These are phyloP conservation scores for Popillia japonica DNA, from an alignment of 1,140 invertebrate genomes.

Conservation along the genomic window DNA sequence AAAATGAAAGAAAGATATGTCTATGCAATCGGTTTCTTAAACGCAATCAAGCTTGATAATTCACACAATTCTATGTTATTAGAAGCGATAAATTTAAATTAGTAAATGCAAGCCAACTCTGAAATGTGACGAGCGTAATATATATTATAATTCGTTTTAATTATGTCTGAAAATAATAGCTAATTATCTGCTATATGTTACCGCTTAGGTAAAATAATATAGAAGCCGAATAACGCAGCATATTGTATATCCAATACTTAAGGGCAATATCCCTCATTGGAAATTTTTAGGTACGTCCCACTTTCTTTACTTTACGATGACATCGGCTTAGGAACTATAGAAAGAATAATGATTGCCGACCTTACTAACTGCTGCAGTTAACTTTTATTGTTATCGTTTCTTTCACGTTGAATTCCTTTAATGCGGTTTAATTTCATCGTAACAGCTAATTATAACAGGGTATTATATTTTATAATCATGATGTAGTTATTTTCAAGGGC, in stretches of 20 bases:
- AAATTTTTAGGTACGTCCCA: not conserved
- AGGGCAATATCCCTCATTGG: not conserved
- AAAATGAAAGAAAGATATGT: not conserved
- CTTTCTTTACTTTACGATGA: slow-evolving; percentile 14
- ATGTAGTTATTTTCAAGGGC: too few species aligned
- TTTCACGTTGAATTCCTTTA: not conserved
- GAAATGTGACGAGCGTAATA: not conserved
- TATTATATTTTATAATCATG: not conserved
- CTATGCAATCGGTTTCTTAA: too few species aligned
- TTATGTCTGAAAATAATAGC: slow-evolving; percentile 11
- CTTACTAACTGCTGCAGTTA: not conserved
- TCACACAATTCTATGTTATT: not conserved
- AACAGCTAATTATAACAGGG: not conserved
- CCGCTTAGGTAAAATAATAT: slow-evolving; percentile 10
- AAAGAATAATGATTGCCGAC: not conserved
- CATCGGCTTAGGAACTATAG: not conserved
- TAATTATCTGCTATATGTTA: not conserved
- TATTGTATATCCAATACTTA: not conserved
- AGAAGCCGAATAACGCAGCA: not conserved
- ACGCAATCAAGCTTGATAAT: too few species aligned
- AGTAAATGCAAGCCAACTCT: not conserved
- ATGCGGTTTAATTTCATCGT: slow-evolving; percentile 1
- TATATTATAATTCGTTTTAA: slow-evolving; percentile 1
- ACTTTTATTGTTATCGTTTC: not conserved
- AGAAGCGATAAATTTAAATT: not conserved